Percentiles rank a stretch among this genome's conserved stretches.
phyloP scores from a whole-genome alignment of 2,797 vertebrate species.

The Poliocrania exsul region DNA sequence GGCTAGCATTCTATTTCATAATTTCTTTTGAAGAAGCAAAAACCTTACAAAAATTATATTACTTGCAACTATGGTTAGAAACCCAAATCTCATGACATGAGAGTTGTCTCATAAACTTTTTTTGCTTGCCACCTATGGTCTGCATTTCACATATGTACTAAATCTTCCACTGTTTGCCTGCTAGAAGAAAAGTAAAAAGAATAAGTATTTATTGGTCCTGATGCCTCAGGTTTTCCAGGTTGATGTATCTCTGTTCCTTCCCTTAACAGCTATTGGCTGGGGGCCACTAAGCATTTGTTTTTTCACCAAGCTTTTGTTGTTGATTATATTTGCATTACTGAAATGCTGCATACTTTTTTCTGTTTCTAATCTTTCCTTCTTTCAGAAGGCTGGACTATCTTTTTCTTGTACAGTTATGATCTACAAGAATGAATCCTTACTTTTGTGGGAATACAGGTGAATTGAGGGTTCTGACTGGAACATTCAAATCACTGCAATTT shows the following conservation, averaged over 20 bases:
- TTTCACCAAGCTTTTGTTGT: neutral
- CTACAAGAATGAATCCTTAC: neutral
- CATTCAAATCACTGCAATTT: neutral
- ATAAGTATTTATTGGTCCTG: neutral
- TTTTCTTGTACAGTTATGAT: neutral
- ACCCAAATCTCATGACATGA: neutral
- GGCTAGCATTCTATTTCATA: neutral
- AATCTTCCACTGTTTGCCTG: neutral
- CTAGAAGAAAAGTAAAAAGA: neutral
- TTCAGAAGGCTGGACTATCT: neutral
- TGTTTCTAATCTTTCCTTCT: neutral
- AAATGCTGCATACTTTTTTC: neutral
- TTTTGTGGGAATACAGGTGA: neutral
- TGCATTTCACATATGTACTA: neutral
- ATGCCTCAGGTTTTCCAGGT: neutral
- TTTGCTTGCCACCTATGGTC: neutral
- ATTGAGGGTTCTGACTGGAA: neutral
- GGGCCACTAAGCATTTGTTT: accelerated
- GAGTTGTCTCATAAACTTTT: neutral
- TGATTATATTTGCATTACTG: neutral
- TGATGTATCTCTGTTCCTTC: neutral
- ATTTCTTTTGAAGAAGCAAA: neutral
- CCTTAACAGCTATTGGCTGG: neutral
- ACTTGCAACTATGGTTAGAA: neutral
- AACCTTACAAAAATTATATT: neutral